Percentiles rank a stretch among this genome's conserved stretches.
These are phyloP conservation scores for Loxodonta africana DNA, from an alignment of 2,113 vertebrate species.

Conservation along the genomic window DNA sequence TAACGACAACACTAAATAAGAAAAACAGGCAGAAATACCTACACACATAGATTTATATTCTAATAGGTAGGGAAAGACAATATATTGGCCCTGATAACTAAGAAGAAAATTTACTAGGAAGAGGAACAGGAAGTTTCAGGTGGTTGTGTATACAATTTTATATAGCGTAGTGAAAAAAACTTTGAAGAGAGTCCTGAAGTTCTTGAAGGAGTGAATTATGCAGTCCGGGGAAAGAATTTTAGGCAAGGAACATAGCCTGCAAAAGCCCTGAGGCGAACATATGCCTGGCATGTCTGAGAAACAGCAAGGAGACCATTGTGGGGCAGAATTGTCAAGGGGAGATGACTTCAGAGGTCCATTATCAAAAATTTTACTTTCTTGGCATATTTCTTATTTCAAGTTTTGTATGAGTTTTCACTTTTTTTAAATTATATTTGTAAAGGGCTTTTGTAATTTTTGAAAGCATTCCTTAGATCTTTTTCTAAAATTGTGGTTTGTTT, in stretches of 20 bases:
- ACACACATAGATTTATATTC: background rate
- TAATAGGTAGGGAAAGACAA: background rate
- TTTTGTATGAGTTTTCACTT: background rate
- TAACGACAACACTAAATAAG: too few species aligned
- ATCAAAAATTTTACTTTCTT: background rate
- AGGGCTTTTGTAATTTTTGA: background rate
- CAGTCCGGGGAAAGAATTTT: background rate
- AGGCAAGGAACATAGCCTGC: background rate
- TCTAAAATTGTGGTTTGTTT: background rate
- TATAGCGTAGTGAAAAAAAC: background rate
- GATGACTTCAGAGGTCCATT: background rate
- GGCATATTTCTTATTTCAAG: background rate
- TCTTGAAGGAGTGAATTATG: background rate
- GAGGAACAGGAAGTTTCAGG: background rate
- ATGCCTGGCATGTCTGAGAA: too few species aligned
- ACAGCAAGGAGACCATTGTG: background rate
- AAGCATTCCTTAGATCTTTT: background rate
- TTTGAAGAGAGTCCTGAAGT: background rate
- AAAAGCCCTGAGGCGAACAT: background rate
- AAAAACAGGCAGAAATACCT: too few species aligned
- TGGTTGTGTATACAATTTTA: background rate
- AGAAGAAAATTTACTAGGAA: background rate
- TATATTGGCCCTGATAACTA: background rate
- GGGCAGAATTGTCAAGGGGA: background rate
- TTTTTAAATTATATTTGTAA: slow-evolving; percentile 39